These are phyloP conservation scores for Varroa destructor DNA, from an alignment of 1,140 invertebrate genomes.

Conservation along the genomic window DNA sequence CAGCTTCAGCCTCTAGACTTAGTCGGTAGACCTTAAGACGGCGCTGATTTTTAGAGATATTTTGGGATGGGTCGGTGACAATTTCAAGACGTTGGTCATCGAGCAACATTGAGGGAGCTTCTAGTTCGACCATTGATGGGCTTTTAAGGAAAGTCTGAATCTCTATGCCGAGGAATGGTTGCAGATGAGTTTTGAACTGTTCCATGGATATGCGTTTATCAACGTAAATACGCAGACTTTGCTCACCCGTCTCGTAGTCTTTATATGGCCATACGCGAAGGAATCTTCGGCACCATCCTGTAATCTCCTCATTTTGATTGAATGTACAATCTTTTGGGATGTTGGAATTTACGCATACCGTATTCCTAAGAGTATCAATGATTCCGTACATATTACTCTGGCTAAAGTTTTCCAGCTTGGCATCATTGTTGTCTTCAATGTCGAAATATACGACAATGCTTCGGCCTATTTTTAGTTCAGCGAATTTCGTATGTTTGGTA, in stretches of 20 bases:
- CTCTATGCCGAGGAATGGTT: background rate
- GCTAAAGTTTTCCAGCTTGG: conserved; percentile 6
- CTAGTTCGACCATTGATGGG: conserved; percentile 11
- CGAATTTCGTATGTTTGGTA: background rate
- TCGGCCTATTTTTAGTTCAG: conserved; percentile 19
- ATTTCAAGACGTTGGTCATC: conserved; percentile 24
- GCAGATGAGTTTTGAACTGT: conserved; percentile 15
- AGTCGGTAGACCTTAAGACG: conserved; percentile 22
- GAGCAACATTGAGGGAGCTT: conserved; percentile 20
- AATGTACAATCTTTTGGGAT: conserved; percentile 26
- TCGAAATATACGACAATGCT: conserved; percentile 23
- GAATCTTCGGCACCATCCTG: conserved; percentile 33
- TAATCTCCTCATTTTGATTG: conserved; percentile 35
- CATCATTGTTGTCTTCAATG: conserved; percentile 13
- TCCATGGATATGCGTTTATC: conserved; percentile 22
- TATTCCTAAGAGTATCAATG: conserved; percentile 22
- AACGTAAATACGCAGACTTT: conserved; percentile 36
- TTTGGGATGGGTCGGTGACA: background rate
- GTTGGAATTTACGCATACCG: conserved; percentile 26
- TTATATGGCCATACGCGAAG: conserved; percentile 38
- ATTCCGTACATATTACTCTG: conserved; percentile 17
- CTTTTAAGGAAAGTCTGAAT: conserved; percentile 17
- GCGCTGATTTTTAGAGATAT: conserved; percentile 14
- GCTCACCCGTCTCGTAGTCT: conserved; percentile 36
- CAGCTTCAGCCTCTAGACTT: conserved; percentile 14